phyloP scores from a whole-genome alignment of 2,888 invertebrate genomes.

The Germaria angustata region DNA sequence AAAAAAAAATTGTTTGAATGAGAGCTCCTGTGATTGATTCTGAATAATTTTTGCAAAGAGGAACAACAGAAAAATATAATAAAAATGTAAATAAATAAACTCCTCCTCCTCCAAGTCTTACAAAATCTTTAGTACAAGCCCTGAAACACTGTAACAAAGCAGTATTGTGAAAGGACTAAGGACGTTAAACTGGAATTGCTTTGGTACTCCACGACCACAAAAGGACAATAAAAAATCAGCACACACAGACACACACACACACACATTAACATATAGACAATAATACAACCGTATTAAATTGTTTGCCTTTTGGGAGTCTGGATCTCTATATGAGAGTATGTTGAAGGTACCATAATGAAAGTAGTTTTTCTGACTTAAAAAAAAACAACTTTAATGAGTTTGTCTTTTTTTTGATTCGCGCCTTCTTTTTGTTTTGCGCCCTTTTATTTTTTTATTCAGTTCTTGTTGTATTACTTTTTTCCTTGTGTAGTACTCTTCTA shows the following conservation, averaged over 20 bases:
- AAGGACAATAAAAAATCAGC: constrained; percentile 49
- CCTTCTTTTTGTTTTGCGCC: constrained; percentile 15
- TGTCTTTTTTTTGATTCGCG: constrained; percentile 2
- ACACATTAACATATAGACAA: neutral
- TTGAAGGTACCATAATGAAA: constrained; percentile 30
- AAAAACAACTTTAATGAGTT: constrained; percentile 60
- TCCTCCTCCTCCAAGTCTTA: neutral
- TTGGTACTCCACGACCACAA: constrained; percentile 62
- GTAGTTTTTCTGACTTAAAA: constrained; percentile 53
- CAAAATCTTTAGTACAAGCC: neutral
- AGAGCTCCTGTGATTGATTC: constrained; percentile 12
- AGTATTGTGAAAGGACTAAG: constrained; percentile 27
- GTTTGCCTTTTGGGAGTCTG: neutral
- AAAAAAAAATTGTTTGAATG: constrained; percentile 24
- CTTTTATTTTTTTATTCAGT: constrained; percentile 21
- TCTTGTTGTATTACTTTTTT: constrained; percentile 17
- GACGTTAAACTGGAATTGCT: constrained; percentile 61
- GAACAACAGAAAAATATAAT: constrained; percentile 10
- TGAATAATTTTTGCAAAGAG: neutral
- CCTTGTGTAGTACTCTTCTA: neutral
- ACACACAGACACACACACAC: neutral
- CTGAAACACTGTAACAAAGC: constrained; percentile 24
- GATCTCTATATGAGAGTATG: neutral
- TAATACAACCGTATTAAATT: constrained; percentile 13
- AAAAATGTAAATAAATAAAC: neutral